A percentile compares a stretch with the other conserved stretches of the same genome.
Evolutionary conservation across 2,797 vertebrate species (phyloP).

Genomic region (Clarias laeviceps): DNA sequence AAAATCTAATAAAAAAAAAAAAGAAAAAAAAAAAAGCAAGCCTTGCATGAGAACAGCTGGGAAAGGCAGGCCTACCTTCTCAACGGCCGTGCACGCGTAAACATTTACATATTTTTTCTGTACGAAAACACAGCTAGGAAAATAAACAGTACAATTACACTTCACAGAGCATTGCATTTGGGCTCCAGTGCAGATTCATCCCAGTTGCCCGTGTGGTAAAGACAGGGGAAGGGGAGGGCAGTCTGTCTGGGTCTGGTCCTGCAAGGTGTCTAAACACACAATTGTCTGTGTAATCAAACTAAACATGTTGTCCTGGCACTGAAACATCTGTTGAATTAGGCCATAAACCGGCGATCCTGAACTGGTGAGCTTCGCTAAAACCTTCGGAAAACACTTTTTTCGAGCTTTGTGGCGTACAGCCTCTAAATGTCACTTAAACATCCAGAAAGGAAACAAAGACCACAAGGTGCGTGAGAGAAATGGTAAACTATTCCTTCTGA

Average conservation of each 20-base stretch:
- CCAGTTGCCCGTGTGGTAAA: conserved; percentile 37
- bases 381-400: conserved; percentile 4
- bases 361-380: neutral
- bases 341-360: neutral
- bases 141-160: conserved; percentile 60
- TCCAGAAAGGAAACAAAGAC: conserved; percentile 41
- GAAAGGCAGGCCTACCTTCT: conserved; percentile 37
- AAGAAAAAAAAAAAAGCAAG: conserved; percentile 18
- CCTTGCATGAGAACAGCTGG: conserved; percentile 35
- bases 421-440: conserved; percentile 45
- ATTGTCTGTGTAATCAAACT: conserved; percentile 31
- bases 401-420: conserved; percentile 18
- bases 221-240: conserved; percentile 28
- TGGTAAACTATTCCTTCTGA: conserved; percentile 38
- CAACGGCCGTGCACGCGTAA: conserved; percentile 52
- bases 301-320: conserved; percentile 25
- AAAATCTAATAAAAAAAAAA: conserved; percentile 16
- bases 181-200: conserved; percentile 35
- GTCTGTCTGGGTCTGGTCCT: conserved; percentile 36
- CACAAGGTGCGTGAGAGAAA: conserved; percentile 57
- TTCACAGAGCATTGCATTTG: conserved; percentile 56
- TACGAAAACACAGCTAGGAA: conserved; percentile 55
- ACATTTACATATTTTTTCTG: conserved; percentile 65
- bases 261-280: conserved; percentile 31
- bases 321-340: neutral